Evolutionary conservation across 2,888 invertebrate species (phyloP).

Genomic region (Gymnoscelis rufifasciata): DNA sequence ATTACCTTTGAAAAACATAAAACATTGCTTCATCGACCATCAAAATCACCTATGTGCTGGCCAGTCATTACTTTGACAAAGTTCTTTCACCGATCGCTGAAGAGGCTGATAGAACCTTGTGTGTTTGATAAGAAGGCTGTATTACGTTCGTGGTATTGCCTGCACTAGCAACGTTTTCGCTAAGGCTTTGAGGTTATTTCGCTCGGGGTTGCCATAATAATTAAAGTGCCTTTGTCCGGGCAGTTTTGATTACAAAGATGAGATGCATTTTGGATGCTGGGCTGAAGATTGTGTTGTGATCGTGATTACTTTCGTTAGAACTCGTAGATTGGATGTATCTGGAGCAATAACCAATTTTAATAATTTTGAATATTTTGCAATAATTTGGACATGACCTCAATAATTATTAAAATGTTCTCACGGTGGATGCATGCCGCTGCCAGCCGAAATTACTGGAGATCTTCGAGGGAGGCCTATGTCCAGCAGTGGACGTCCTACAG

Average conservation of each 20-base stretch:
- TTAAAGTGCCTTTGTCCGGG: slow-evolving; percentile 29
- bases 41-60: slow-evolving; percentile 42
- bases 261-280: slow-evolving; percentile 9
- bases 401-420: too few relatives aligned
- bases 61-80: slow-evolving; percentile 35
- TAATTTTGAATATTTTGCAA: too few relatives aligned
- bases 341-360: too few relatives aligned
- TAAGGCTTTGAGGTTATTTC: slow-evolving; percentile 69
- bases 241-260: slow-evolving; percentile 27
- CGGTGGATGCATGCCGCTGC: too few relatives aligned
- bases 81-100: slow-evolving; percentile 43
- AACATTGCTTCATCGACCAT: slow-evolving; percentile 37
- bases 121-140: slow-evolving; percentile 33
- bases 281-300: background rate
- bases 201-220: slow-evolving; percentile 52
- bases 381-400: too few relatives aligned
- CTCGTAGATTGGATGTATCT: background rate
- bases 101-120: slow-evolving; percentile 44
- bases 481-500: too few relatives aligned
- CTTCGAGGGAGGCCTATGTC: too few relatives aligned
- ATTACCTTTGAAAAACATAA: slow-evolving; percentile 29
- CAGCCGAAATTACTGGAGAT: too few relatives aligned
- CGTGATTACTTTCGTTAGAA: background rate
- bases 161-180: slow-evolving; percentile 57
- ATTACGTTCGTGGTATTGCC: slow-evolving; percentile 49